Evolutionary conservation across 2,113 vertebrate species (phyloP).

Genomic region (Tachuris rubrigastra): DNA sequence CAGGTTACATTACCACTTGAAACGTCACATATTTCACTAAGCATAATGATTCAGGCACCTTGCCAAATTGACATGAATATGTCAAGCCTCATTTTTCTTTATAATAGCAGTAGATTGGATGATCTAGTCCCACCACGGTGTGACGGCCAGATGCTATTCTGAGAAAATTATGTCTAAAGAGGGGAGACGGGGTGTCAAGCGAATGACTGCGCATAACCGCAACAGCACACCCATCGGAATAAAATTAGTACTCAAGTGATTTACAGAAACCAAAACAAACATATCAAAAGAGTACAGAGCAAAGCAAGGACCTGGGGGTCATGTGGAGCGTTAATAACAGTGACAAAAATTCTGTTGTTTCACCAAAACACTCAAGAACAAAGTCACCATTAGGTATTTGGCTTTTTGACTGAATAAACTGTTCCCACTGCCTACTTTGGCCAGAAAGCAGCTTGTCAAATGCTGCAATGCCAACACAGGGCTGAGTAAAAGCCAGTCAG

Average conservation of each 20-base stretch:
- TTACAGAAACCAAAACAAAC: not conserved
- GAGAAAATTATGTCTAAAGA: slow-evolving; percentile 19
- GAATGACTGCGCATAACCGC: not conserved
- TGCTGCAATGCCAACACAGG: not conserved
- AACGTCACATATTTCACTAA: slow-evolving; percentile 40
- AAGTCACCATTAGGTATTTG: not conserved
- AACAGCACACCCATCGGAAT: not conserved
- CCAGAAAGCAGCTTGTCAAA: not conserved
- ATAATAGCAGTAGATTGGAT: slow-evolving; percentile 31
- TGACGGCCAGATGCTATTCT: slow-evolving; percentile 18
- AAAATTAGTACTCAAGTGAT: not conserved
- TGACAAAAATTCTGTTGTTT: not conserved
- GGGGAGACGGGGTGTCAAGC: not conserved
- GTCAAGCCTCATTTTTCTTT: slow-evolving; percentile 55
- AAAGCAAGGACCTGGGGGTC: not conserved
- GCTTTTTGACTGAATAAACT: not conserved
- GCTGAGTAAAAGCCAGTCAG: not conserved
- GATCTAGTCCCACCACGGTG: not conserved
- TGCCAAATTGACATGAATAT: slow-evolving; percentile 50
- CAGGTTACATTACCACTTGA: slow-evolving; percentile 8
- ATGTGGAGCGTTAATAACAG: not conserved
- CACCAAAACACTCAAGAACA: not conserved
- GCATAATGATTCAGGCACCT: slow-evolving; percentile 20
- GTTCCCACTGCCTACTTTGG: not conserved
- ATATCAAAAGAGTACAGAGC: not conserved